Evolutionary conservation across 2,113 vertebrate species (phyloP).

Genomic region (Takifugu bimaculatus): DNA sequence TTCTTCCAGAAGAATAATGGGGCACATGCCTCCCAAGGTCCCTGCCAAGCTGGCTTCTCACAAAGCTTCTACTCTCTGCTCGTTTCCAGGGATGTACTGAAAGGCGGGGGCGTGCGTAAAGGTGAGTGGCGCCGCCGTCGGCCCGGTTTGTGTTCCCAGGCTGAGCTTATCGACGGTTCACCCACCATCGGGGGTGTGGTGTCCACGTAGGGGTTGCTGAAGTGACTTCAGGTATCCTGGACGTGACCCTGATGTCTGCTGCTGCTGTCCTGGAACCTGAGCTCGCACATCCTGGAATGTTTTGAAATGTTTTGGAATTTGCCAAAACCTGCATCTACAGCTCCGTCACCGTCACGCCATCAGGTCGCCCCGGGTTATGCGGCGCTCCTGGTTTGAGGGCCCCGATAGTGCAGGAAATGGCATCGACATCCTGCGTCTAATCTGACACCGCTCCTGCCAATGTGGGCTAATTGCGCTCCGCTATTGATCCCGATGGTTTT

Average conservation of each 20-base stretch:
- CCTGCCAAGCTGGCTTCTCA: slow-evolving; percentile 74
- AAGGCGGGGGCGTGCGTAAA: slow-evolving; percentile 65
- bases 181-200: not conserved
- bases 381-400: slow-evolving; percentile 59
- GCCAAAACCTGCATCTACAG: too few species aligned
- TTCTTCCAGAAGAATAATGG: slow-evolving; percentile 72
- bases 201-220: too few species aligned
- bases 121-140: slow-evolving; percentile 57
- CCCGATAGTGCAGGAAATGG: slow-evolving; percentile 74
- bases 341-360: slow-evolving; percentile 32
- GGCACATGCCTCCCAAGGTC: slow-evolving; percentile 56
- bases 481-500: slow-evolving; percentile 71
- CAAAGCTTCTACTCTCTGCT: slow-evolving; percentile 75
- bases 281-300: too few species aligned
- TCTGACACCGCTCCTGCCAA: slow-evolving; percentile 72
- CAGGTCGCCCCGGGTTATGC: slow-evolving; percentile 16
- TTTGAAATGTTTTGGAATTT: too few species aligned
- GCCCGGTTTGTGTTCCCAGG: not conserved
- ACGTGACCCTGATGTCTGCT: too few species aligned
- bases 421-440: slow-evolving; percentile 76
- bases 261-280: too few species aligned
- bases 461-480: slow-evolving; percentile 76
- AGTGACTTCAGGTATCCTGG: too few species aligned
- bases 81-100: slow-evolving; percentile 74
- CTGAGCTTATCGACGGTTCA: not conserved